Evolutionary conservation across 53 echinoderm and acorn worm genomes (phyloP), one percentile per base, ranked within the genome.

Genomic region (Astropecten irregularis): DNA sequence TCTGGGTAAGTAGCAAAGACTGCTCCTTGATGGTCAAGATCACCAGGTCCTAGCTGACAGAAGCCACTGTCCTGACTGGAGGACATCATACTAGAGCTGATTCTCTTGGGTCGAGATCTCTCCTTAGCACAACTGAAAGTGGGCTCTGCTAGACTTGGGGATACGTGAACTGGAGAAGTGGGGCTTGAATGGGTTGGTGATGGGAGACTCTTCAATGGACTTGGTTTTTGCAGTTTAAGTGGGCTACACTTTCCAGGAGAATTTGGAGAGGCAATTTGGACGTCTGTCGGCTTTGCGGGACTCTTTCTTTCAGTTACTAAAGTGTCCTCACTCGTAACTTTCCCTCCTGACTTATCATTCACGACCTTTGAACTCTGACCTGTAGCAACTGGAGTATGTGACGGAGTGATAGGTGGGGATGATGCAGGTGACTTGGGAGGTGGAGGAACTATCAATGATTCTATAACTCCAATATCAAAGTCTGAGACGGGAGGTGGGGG

Each of bases 401-500:
- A 36, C 10, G 47, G 56, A 36, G 70, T 54, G 58, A 48, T 23
- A 51, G 60, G 84, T 16, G 40, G 56, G 29, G 57, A 57, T 27
- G 46, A 13, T 84, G 84, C 54, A 42, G 57, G 84, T 37, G 61
- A 87, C 42, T 47, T 33, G 31, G 77, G 81, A 38, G 87, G 87
- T 44, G 87, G 87, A 8, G 81, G 87, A 33, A 87, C 85, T 62
- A 85, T 81, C 25, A 81, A 42, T 29, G 79, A 46, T 13, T 88
- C 83, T 40, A 87, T 83, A 27, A 82, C 33, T 69, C 84, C 88
- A 51, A 84, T 70, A 50, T 92, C 92, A 65, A 85, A 90, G 30
- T 86, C 91, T 54, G 81, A 88, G 7, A 89, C 68, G 29, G 86
- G 58, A 30, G 89, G 92, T 20, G 99, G 99, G 31, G 99, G 94